Base-by-base conservation (phyloP, 2,888 invertebrate species). In the Eubasilissa splendida region DNA sequence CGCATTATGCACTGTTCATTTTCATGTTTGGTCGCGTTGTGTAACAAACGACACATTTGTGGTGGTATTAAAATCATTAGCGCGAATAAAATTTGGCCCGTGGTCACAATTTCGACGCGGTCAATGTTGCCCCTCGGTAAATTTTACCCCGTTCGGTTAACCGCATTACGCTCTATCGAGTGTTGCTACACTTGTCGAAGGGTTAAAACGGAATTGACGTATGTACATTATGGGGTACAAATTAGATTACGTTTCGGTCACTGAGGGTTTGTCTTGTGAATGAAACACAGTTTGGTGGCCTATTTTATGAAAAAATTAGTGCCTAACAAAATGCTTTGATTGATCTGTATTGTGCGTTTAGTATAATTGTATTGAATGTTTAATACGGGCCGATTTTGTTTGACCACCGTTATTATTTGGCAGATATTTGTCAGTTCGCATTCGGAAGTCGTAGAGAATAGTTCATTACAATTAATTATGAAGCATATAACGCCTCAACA, bases 11-110 rank as follows among this genome's bases (percentile, higher is more conserved):
- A 42, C 42, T 42, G 42, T 42, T 42, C 42, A 42, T 42, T 63
- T 33, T 10, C 22, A 63, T 63, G 63, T 63, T 42, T 33, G 70
- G 54, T 53, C 22, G 53, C 9, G 12, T 22, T 14, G 53, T 70
- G n/a, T 14, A 11, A 54, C 53, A 53, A 52, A 76, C 68, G 76
- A 58, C 76, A 74, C 80, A 76, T 76, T 80, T 80, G 80, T 76
- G 80, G 76, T 2, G 22, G 52, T 76, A 76, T 80, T 76, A 80
- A 80, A 80, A 76, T 80, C 70, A 76, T 59, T 76, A 73, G 54
- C 56, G 75, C 75, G 73, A 65, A 73, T 65, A 79, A 70, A 73
- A 80, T 76, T 76, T 59, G 76, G 58, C 68, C 59, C 54, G 80
- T 59, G 76, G 74, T 79, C 52, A 59, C 56, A 70, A 53, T 70